A percentile compares a stretch with the other conserved stretches of the same genome.
These are phyloP conservation scores for Sycophaga agraensis DNA, from an alignment of 1,140 invertebrate genomes.

Conservation along the genomic window DNA sequence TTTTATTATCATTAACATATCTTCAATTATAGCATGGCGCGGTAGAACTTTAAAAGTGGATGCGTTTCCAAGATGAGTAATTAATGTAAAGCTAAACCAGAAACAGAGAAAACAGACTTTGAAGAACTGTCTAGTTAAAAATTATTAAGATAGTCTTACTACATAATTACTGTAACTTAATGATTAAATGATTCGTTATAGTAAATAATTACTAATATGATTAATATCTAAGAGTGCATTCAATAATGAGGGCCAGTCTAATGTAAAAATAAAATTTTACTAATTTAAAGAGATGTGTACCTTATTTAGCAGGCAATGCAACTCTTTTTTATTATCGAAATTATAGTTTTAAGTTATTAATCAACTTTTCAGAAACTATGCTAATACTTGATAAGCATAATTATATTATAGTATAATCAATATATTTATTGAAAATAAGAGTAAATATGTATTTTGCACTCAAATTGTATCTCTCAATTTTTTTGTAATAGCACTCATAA, in stretches of 20 bases:
- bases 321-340: no score
- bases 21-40: constrained; percentile 26
- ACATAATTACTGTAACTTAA: neutral
- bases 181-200: neutral
- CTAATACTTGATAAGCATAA: no score
- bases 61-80: constrained; percentile 28
- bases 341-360: no score
- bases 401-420: no score
- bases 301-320: no score
- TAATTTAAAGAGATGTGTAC: no score
- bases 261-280: no score
- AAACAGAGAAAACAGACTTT: constrained; percentile 31
- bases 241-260: neutral
- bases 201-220: constrained; percentile 6
- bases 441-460: no score
- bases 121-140: constrained; percentile 17
- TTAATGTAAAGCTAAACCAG: constrained; percentile 28
- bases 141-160: constrained; percentile 5
- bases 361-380: no score
- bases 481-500: constrained; percentile 15
- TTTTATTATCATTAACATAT: constrained; percentile 16
- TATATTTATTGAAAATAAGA: no score
- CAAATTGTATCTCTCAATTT: no score
- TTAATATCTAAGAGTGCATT: constrained; percentile 17
- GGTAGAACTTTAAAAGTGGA: constrained; percentile 28